These are phyloP conservation scores for Dendrocincla tyrannina DNA, from an alignment of 2,797 vertebrate species.

Conservation along the genomic window DNA sequence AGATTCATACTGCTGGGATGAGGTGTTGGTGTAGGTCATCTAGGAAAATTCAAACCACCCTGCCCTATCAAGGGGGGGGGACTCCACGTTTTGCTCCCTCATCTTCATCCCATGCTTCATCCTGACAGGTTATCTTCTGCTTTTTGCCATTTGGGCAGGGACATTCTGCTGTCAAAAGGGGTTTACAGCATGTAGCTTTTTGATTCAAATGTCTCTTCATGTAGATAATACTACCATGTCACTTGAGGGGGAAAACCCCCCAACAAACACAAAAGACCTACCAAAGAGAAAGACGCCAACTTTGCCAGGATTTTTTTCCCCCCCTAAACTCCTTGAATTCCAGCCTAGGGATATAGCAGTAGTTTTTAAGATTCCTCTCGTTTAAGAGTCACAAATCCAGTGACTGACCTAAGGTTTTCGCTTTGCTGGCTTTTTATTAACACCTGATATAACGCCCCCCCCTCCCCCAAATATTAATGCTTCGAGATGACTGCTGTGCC, in stretches of 20 bases:
- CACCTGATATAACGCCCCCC: not conserved
- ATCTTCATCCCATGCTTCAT: not conserved
- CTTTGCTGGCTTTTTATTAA: not conserved
- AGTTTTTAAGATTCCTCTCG: not conserved
- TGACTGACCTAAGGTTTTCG: not conserved
- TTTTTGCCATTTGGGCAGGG: not conserved
- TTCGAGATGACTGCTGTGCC: not conserved
- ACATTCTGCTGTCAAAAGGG: not conserved
- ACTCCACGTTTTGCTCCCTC: not conserved
- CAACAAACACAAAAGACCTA: no score
- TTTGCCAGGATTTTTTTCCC: not conserved
- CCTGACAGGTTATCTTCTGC: not conserved
- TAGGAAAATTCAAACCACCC: not conserved
- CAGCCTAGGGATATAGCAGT: not conserved
- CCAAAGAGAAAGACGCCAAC: fast-evolving
- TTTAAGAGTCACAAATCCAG: not conserved
- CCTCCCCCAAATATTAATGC: not conserved
- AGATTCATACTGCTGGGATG: not conserved
- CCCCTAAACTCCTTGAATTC: not conserved
- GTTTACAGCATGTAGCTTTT: not conserved
- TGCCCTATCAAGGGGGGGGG: not conserved
- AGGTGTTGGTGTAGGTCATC: not conserved
- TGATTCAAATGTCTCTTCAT: not conserved
- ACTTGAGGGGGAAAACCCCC: not conserved
- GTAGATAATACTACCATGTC: not conserved